Percentiles rank a stretch among this genome's conserved stretches.
These are phyloP conservation scores for Stramonita haemastoma DNA, from an alignment of 2,888 invertebrate genomes.

Conservation along the genomic window DNA sequence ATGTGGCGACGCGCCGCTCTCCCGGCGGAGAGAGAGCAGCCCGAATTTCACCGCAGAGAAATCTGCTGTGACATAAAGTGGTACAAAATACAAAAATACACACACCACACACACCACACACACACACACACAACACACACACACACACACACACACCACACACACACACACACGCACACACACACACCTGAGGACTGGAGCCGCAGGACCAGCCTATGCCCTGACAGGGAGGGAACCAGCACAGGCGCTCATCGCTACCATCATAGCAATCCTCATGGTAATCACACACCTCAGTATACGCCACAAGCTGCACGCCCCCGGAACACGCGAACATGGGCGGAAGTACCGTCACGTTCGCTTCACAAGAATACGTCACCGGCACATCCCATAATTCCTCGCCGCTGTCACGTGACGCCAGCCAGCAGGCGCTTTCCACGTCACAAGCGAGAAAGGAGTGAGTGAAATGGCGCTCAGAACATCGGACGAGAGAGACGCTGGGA, in stretches of 20 bases:
- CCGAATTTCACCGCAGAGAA: too few relatives aligned
- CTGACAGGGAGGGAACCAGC: neutral
- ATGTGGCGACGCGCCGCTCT: too few relatives aligned
- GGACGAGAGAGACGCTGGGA: neutral
- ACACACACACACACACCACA: too few relatives aligned
- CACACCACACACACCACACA: too few relatives aligned
- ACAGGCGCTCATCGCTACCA: neutral
- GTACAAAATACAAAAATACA: too few relatives aligned
- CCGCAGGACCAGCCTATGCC: neutral
- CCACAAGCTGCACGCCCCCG: neutral
- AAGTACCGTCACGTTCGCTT: neutral
- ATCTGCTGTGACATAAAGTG: too few relatives aligned
- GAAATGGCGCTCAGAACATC: neutral
- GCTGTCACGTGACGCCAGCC: neutral
- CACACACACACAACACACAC: too few relatives aligned
- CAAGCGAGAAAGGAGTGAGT: slow-evolving; percentile 11
- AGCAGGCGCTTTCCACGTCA: slow-evolving; percentile 5
- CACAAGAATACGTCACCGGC: neutral
- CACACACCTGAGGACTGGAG: neutral
- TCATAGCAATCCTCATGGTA: neutral
- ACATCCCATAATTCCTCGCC: slow-evolving; percentile 1
- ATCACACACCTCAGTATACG: neutral
- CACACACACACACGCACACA: too few relatives aligned
- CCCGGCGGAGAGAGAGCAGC: too few relatives aligned
- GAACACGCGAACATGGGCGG: neutral